Evolutionary conservation across 2,113 vertebrate species (phyloP), one percentile per base, ranked within the genome.

Genomic region (Chelonoidis abingdonii): DNA sequence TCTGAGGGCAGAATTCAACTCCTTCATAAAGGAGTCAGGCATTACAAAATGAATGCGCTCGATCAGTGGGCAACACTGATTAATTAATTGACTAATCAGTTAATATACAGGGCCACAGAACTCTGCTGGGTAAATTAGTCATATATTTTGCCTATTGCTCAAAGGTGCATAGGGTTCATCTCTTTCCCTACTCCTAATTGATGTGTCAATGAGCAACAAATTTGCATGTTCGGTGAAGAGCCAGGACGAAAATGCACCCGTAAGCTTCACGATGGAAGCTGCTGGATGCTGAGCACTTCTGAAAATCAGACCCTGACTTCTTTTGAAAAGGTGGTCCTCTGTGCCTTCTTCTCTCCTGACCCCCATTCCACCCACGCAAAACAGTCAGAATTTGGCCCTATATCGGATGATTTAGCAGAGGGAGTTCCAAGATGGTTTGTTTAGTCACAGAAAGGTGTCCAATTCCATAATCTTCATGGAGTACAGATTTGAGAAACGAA

Each of bases 41-140:
- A 25, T 91, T 88, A 59, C 47, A 86, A 94, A 96, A 92, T 56
- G 47, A 76, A 96, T 89, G 87, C 83, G 88, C 56, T 85, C 94
- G 8, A 31, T 69, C 84, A 84, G 27, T 81, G 25, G 59, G 93
- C 87, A 91, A 88, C 52, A 79, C 91, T 89, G 95, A 95, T 44
- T 80, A 95, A 97, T 95, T 93, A 85, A 94, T 97, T 94, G 72
- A 1, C 65, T 91, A 27, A 90, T 92, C 96, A 96, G 93, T 96
- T 97, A 95, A 97, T 89, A 85, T 56, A 93, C 96, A 95, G 93
- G 95, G 53, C 92, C 89, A 41, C 80, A 31, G 86, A 95, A 50
- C 2, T 24, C 86, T 88, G 95, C 52, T 87, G 93, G 72, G 94
- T 81, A 96, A 85, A 89, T 96, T 38, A 97, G n/a, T 93, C 14